Base-by-base conservation (phyloP, 1,140 invertebrate genomes). In the Aporrectodea caliginosa region DNA sequence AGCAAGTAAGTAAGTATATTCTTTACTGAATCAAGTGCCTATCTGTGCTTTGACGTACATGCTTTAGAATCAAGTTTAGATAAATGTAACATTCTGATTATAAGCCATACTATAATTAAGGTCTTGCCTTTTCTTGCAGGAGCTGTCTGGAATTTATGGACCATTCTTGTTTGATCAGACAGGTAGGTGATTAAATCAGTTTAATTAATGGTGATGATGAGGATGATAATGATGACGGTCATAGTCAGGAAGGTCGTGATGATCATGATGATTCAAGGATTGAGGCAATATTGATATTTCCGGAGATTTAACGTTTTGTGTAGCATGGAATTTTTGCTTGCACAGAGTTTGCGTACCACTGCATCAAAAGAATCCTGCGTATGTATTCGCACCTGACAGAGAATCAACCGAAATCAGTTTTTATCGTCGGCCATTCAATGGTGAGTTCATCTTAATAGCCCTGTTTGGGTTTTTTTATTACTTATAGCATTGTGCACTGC, bases 381-480 rank as follows among this genome's bases (percentile, higher is more conserved):
- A 87, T 97, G 35, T 97, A 97, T 84, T 84, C 84, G 70, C 89
- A 90, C 79, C 86, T 82, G 72, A 69, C 83, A 83, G 58, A 85
- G 87, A 34, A 82, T 78, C 80, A 90, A 87, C 92, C 92, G 43
- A 89, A 88, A 29, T 91, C 91, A 69, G 90, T 96, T 73, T 90
- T 96, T 69, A 84, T 97, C 0, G 93, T 97, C 87, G 95, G 94
- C 30, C 95, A 97, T 90, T 97, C 95, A 1, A 95, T 97, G 93
- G 94, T 94, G 90, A 90, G 90, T 87, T 70, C 27, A 32, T 33
- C 2, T 78, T 27, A 1, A 72, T 72, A n/a, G n/a, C n/a, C 14
- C 30, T 69, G 30, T 78, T 34, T 34, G 73, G 30, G 2, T 35
- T 2, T 14, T 34, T 71, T 2, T 32, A 16, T 32, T 78, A n/a